Evolutionary conservation across 2,113 vertebrate species (phyloP).

Genomic region (Dasyornis broadbenti): DNA sequence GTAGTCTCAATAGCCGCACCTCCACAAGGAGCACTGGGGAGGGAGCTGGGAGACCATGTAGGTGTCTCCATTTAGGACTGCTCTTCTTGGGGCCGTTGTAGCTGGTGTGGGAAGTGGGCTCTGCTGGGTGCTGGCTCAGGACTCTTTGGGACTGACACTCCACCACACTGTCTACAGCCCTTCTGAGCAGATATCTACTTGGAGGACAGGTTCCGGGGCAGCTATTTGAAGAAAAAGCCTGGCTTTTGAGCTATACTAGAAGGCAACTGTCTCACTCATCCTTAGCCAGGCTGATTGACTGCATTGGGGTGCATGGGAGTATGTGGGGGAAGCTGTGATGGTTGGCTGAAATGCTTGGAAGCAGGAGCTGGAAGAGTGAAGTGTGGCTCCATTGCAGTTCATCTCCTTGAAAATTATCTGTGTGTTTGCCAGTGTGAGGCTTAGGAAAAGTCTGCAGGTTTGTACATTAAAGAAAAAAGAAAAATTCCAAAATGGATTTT

Average conservation of each 20-base stretch:
- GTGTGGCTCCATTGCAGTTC: not conserved
- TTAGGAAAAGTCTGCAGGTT: not conserved
- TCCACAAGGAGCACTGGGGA: fast-evolving
- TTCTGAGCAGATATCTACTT: not conserved
- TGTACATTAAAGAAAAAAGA: not conserved
- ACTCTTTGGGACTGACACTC: not conserved
- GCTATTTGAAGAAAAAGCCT: not conserved
- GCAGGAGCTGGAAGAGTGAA: not conserved
- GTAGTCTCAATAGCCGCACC: not conserved
- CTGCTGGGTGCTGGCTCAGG: not conserved
- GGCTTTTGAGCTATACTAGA: not conserved
- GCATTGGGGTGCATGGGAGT: fast-evolving
- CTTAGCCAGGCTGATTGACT: not conserved
- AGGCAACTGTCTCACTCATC: not conserved
- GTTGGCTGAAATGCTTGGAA: not conserved
- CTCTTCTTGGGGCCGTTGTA: not conserved
- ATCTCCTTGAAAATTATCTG: not conserved
- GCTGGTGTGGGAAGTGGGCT: not conserved
- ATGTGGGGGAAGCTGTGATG: not conserved
- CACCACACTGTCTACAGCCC: not conserved
- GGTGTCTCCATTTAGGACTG: not conserved
- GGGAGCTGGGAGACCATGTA: fast-evolving
- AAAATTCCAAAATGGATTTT: not conserved
- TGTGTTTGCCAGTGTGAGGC: not conserved
- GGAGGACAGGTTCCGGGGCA: not conserved